Percentiles rank a stretch among this genome's conserved stretches.
Conservation (phyloP, 2,888 invertebrate species). For the Osedax fenrisi region DNA sequence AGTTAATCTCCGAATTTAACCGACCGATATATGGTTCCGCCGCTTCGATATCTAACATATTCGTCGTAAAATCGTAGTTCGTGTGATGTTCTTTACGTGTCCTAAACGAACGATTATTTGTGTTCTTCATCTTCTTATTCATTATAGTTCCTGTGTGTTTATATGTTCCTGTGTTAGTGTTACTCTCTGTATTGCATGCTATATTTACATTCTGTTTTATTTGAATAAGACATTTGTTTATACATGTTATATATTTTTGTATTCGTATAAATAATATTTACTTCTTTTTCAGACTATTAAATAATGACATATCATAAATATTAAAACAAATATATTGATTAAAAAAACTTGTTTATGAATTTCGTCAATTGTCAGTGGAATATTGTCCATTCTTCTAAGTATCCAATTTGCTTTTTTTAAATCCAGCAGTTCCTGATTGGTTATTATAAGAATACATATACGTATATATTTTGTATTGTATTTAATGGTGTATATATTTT, state of each 20-base stretch:
- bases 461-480: too few relatives aligned
- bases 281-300: background rate
- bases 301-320: background rate
- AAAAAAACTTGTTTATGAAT: constrained; percentile 66
- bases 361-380: constrained; percentile 85
- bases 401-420: constrained; percentile 70
- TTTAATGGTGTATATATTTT: too few relatives aligned
- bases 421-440: constrained; percentile 75
- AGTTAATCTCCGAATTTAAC: too few relatives aligned
- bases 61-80: too few relatives aligned
- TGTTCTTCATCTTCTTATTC: background rate
- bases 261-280: background rate
- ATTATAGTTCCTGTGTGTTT: background rate
- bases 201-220: too few relatives aligned
- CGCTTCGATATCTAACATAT: too few relatives aligned
- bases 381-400: constrained; percentile 69
- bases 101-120: background rate
- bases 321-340: background rate
- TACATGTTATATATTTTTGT: background rate
- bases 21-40: too few relatives aligned
- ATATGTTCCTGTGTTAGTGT: background rate
- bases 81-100: background rate
- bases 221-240: background rate
- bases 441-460: too few relatives aligned
- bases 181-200: too few relatives aligned